Base-by-base conservation (phyloP, 2,797 vertebrate species). In the Arnoldichthys spilopterus region DNA sequence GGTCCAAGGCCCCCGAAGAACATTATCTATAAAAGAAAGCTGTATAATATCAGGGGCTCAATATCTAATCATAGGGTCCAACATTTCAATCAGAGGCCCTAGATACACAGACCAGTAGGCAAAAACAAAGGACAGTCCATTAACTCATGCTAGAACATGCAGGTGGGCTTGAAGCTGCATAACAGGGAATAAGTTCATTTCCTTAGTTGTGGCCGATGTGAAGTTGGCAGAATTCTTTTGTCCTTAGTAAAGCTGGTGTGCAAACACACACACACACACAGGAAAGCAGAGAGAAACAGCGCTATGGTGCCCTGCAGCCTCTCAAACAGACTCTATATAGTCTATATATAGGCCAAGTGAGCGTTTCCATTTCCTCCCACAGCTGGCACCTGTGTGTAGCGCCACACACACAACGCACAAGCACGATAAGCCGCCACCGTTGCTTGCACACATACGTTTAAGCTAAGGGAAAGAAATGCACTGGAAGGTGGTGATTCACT, bases 321-420 rank as follows among this genome's bases (percentile, higher is more conserved):
- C 22, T 69, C 26, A 30, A 34, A 59, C 49, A 22, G 18, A 64
- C 47, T 64, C 58, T 62, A n/a, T 47, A 37, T 30, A 76, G 51
- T 56, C 66, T 76, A 80, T 71, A 80, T 64, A 63, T 75, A 76
- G 78, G 28, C 61, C 0, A 1, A 56, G 66, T 49, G 37, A 64
- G 67, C 40, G 47, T 78, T 78, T 78, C 58, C 66, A 73, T 43
- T 74, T 75, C 72, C 76, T 82, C 62, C 75, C 72, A 82, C 77
- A 78, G 77, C 81, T 78, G 76, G 76, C 70, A 77, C 70, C 69
- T 74, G 75, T n/a, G 22, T 68, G 47, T 51, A 49, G 16, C 20
- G 7, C 15, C 66, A 72, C 68, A 72, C 59, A 64, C 62, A 73
- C 20, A 49, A 9, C 11, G 6, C 34, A 59, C 16, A 61, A 16